A percentile compares a stretch with the other conserved stretches of the same genome.
These are phyloP conservation scores for Gallinago media DNA, from an alignment of 2,113 vertebrate genomes.

Conservation along the genomic window DNA sequence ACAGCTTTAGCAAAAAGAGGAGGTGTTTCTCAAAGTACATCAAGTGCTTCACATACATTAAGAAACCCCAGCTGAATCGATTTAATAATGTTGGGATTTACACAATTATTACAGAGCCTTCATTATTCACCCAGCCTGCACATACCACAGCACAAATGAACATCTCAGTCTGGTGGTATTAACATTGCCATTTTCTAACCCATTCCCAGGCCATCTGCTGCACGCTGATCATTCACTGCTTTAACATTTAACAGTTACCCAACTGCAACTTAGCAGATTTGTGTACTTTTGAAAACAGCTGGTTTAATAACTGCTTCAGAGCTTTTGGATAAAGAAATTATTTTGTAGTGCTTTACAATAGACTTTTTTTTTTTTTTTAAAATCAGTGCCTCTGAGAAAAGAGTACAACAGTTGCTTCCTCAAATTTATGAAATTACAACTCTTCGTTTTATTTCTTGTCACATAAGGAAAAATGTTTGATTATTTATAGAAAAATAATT, in stretches of 20 bases:
- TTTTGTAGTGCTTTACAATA: conserved; percentile 77
- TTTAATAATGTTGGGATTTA: conserved; percentile 91
- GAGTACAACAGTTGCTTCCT: not conserved
- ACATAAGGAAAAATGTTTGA: conserved; percentile 50
- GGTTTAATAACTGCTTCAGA: conserved; percentile 86
- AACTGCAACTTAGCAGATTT: conserved; percentile 87
- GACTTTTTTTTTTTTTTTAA: not conserved
- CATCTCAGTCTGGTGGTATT: conserved; percentile 85
- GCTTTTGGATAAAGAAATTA: conserved; percentile 83
- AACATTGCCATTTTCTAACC: conserved; percentile 85
- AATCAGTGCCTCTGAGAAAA: conserved; percentile 56
- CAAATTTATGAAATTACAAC: conserved; percentile 30
- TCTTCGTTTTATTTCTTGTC: conserved; percentile 57
- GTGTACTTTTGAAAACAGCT: conserved; percentile 88
- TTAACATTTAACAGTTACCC: conserved; percentile 88
- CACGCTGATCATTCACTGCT: conserved; percentile 78
- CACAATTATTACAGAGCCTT: conserved; percentile 87
- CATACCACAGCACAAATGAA: conserved; percentile 84
- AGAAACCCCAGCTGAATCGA: conserved; percentile 83
- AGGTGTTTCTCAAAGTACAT: conserved; percentile 81
- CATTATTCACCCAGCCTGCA: conserved; percentile 84
- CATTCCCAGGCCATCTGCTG: conserved; percentile 86
- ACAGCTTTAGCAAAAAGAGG: conserved; percentile 81
- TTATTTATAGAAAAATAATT: conserved; percentile 47
- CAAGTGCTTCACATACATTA: conserved; percentile 86